Percentiles rank a stretch among this genome's conserved stretches.
phyloP scores from a whole-genome alignment of 1,140 invertebrate genomes.

The Samia ricini region DNA sequence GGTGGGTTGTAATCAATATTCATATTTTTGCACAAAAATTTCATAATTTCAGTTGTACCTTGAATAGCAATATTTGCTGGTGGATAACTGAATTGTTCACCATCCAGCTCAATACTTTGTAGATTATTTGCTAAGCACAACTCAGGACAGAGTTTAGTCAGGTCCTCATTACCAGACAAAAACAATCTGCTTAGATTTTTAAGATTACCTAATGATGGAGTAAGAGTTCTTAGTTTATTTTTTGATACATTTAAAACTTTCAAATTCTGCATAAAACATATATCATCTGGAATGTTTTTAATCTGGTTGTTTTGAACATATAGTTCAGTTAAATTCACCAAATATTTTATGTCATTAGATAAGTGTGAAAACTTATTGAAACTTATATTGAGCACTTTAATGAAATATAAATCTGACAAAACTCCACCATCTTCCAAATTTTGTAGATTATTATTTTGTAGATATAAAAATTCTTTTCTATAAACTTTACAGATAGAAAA shows the following conservation, averaged over 20 bases:
- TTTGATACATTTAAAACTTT: slow-evolving; percentile 83
- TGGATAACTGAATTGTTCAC: slow-evolving; percentile 81
- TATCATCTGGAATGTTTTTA: slow-evolving; percentile 82
- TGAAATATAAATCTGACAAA: slow-evolving; percentile 82
- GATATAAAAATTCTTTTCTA: slow-evolving; percentile 83
- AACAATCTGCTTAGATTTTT: slow-evolving; percentile 78
- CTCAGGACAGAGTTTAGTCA: slow-evolving; percentile 80
- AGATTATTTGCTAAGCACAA: slow-evolving; percentile 80
- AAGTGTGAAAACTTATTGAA: slow-evolving; percentile 83
- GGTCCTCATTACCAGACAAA: slow-evolving; percentile 78
- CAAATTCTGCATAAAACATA: slow-evolving; percentile 81
- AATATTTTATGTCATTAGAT: slow-evolving; percentile 80
- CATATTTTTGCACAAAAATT: slow-evolving; percentile 79
- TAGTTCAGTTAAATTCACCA: slow-evolving; percentile 82
- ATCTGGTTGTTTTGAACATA: slow-evolving; percentile 83
- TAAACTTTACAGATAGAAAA: slow-evolving; percentile 88
- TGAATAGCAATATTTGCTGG: slow-evolving; percentile 77
- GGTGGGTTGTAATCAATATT: slow-evolving; percentile 61
- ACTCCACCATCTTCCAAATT: slow-evolving; percentile 84
- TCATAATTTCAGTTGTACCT: slow-evolving; percentile 82
- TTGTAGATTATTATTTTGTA: slow-evolving; percentile 83
- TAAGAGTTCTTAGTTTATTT: slow-evolving; percentile 84
- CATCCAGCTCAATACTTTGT: slow-evolving; percentile 79
- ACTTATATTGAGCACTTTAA: slow-evolving; percentile 85
- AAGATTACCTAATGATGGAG: slow-evolving; percentile 81